Evolutionary conservation across 2,797 vertebrate species (phyloP).

Genomic region (Enteromius viviparus): DNA sequence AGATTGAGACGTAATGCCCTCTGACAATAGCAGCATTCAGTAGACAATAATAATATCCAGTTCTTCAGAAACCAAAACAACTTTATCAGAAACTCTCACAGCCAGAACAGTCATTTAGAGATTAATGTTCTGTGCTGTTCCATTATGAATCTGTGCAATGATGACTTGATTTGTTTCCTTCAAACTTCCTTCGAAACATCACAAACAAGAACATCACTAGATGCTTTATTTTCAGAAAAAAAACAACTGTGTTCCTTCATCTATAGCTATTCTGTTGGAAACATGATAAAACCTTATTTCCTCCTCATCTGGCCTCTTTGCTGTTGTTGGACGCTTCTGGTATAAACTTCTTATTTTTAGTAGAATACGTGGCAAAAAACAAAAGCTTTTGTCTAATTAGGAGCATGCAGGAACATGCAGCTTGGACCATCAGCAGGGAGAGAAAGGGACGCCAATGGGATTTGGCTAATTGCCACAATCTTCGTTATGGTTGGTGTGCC

Average conservation of each 20-base stretch:
- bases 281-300: background rate
- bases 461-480: slow-evolving; percentile 45
- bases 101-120: slow-evolving; percentile 5
- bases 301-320: slow-evolving; percentile 2
- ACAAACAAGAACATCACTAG: background rate
- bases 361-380: background rate
- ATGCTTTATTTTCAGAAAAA: background rate
- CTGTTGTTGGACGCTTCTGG: slow-evolving; percentile 13
- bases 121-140: slow-evolving; percentile 25
- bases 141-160: background rate
- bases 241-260: background rate
- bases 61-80: background rate
- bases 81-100: background rate
- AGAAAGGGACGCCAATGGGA: slow-evolving; percentile 45
- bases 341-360: background rate
- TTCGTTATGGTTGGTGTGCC: slow-evolving; percentile 9
- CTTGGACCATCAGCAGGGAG: slow-evolving; percentile 40
- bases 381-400: slow-evolving; percentile 50
- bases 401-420: slow-evolving; percentile 40
- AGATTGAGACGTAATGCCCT: background rate
- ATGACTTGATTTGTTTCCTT: slow-evolving; percentile 7
- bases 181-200: background rate
- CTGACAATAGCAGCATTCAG: background rate
- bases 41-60: background rate
- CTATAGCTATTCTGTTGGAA: slow-evolving; percentile 1